Evolutionary conservation across 2,888 invertebrate species (phyloP).

Genomic region (Acleris cristana): DNA sequence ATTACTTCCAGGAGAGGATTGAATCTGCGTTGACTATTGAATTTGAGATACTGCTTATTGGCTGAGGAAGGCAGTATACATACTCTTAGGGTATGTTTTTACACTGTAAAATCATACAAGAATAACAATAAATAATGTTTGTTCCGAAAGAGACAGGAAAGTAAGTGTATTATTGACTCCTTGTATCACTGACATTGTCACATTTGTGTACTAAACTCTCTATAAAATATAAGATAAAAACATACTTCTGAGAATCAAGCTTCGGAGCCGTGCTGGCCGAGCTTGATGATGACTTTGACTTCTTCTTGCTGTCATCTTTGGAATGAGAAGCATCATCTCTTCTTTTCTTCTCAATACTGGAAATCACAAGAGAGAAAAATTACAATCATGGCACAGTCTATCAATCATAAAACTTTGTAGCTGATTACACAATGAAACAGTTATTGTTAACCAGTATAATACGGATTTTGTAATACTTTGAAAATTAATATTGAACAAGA

Average conservation of each 20-base stretch:
- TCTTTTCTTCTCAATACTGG: conserved; percentile 92
- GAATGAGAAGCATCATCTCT: conserved; percentile 85
- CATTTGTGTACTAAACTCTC: neutral
- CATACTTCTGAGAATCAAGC: conserved; percentile 88
- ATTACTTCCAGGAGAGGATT: too few species aligned
- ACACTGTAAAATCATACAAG: too few species aligned
- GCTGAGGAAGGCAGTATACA: too few species aligned
- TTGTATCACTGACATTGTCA: neutral
- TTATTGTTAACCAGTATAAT: too few species aligned
- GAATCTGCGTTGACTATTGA: too few species aligned
- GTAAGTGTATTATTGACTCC: neutral
- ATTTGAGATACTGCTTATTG: too few species aligned
- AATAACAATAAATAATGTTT: too few species aligned
- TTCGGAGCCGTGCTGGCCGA: conserved; percentile 86
- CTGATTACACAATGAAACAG: neutral
- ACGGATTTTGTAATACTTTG: too few species aligned
- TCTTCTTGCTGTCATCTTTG: conserved; percentile 89
- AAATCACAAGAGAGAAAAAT: conserved; percentile 46
- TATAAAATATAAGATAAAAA: conserved; percentile 27
- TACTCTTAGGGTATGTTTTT: too few species aligned
- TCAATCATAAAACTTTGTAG: neutral
- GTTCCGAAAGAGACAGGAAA: neutral
- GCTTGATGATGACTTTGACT: conserved; percentile 86
- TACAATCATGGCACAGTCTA: neutral
- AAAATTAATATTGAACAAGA: too few species aligned